Base-by-base conservation (phyloP, 2,113 vertebrate genomes). In the Pseudopodoces humilis region DNA sequence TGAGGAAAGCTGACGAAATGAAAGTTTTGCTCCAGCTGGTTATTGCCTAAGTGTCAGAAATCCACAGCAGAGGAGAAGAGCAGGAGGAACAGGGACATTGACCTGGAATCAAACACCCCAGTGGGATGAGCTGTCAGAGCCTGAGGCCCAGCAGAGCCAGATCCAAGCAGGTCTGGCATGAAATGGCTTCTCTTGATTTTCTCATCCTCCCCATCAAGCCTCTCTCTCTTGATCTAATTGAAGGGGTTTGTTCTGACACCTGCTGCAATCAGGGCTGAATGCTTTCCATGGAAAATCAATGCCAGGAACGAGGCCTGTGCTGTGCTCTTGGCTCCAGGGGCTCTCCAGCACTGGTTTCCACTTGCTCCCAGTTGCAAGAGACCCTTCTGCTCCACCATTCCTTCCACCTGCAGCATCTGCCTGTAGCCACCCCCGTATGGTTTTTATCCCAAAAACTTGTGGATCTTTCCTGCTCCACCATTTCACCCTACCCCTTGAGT, bases 201-300 rank as follows among this genome's bases (percentile, higher is more conserved):
- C 35, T 50, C 90, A 12, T 83, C 67, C 82, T 59, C 81, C 63
- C 37, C 59, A 0, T 13, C 0, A 31, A 95, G 78, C 20, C 71
- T 86, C 84, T 85, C 86, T 46, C 74, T 62, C 82, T 23, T 2
- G 67, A 35, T 63, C 30, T 91, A 78, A 96, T 93, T 84, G 94
- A 6, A 82, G 86, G 95, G 94, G 86, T 82, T 97, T 94, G 94
- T 91, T 94, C 95, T 2, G 44, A 93, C 83, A 91, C 91, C 94
- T 94, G 91, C 92, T 90, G 92, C 94, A 93, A 60, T 94, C 94
- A 78, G 5, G 71, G 77, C 77, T 92, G 23, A 75, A 67, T 7
- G 39, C 39, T 88, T 74, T 2, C 88, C 76, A 4, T 9, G 59
- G 52, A 6, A 50, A 63, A 83, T 68, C 95, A 14, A 6, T 63